Evolutionary conservation across 1,140 invertebrate species (phyloP).

Genomic region (Brachionus calyciflorus): DNA sequence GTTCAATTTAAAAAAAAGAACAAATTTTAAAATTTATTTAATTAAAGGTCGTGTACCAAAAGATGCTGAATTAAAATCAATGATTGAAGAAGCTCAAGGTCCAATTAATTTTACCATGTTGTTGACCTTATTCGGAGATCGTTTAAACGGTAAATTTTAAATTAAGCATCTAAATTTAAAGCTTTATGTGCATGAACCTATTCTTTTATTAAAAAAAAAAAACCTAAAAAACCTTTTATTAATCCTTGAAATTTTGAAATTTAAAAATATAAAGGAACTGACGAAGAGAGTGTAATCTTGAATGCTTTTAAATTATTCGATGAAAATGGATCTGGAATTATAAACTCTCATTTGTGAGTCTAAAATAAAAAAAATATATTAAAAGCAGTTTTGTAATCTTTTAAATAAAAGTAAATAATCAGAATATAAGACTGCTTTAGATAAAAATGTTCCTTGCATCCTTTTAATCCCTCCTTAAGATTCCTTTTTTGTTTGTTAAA

Average conservation of each 20-base stretch:
- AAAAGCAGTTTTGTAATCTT: not conserved
- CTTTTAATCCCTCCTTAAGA: not conserved
- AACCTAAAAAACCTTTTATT: no score
- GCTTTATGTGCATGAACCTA: not conserved
- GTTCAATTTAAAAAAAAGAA: not conserved
- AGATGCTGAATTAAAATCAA: constrained; percentile 85
- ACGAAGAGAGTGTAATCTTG: constrained; percentile 91
- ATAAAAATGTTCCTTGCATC: not conserved
- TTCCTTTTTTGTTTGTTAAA: no score
- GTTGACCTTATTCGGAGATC: constrained; percentile 80
- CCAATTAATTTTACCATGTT: constrained; percentile 93
- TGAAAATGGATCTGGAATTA: constrained; percentile 75
- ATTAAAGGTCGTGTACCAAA: constrained; percentile 68
- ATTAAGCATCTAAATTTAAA: not conserved
- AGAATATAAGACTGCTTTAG: not conserved
- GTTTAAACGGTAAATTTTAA: constrained; percentile 47
- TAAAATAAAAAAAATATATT: not conserved
- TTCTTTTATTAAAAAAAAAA: not conserved
- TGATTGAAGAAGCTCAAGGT: constrained; percentile 82
- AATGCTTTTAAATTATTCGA: constrained; percentile 95
- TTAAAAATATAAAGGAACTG: constrained; percentile 68
- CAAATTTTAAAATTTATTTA: not conserved
- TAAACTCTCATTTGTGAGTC: constrained; percentile 16
- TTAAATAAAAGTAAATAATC: not conserved
- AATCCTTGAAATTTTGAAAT: not conserved